These are phyloP conservation scores for Coptodon bakossiorum DNA, from an alignment of 2,113 vertebrate genomes.

Conservation along the genomic window DNA sequence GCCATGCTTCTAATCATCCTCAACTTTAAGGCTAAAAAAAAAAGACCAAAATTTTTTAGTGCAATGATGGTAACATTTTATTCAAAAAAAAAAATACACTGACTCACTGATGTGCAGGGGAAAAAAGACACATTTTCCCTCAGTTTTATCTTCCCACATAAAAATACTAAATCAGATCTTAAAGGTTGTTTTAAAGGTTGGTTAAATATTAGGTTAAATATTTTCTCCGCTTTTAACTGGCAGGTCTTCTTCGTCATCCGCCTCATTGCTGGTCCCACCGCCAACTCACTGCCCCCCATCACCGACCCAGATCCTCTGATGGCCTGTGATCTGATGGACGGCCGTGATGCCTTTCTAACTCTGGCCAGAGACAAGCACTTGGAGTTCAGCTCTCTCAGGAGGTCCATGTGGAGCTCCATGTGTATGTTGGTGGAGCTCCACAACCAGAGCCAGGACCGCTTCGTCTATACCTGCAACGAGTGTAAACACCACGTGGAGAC, in stretches of 20 bases:
- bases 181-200: not conserved
- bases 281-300: conserved; percentile 92
- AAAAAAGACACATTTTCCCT: rapidly evolving
- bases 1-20: not conserved
- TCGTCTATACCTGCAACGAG: conserved; percentile 97
- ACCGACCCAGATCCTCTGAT: conserved; percentile 87
- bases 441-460: conserved; percentile 97
- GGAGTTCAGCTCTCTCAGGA: conserved; percentile 91
- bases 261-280: conserved; percentile 87
- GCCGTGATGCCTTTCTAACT: conserved; percentile 96
- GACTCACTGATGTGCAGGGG: not conserved
- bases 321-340: conserved; percentile 96
- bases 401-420: conserved; percentile 96
- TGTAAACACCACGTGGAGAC: conserved; percentile 98
- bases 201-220: not conserved
- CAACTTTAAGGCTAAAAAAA: not conserved
- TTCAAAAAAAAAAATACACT: rapidly evolving
- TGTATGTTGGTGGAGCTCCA: conserved; percentile 97
- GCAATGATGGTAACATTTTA: not conserved
- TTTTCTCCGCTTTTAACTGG: not conserved
- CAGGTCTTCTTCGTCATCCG: conserved; percentile 98
- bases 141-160: not conserved
- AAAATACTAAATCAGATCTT: not conserved
- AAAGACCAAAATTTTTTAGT: not conserved
- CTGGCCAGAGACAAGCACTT: conserved; percentile 94